Base-by-base conservation (phyloP, 2,113 vertebrate genomes). In the Amazona vittata region DNA sequence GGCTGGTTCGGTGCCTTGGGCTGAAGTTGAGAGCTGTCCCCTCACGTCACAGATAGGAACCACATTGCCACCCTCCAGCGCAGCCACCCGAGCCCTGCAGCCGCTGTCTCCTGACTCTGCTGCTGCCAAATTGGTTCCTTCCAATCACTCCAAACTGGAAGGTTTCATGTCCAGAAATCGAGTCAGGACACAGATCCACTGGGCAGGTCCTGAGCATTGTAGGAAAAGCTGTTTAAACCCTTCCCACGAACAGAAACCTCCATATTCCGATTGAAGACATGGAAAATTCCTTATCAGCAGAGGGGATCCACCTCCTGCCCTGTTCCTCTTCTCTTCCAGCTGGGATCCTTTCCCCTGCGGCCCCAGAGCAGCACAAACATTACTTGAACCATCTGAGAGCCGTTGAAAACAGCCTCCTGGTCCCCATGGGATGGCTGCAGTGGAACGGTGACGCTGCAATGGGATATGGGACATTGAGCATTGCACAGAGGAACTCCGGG, bases 21-120 rank as follows among this genome's bases (percentile, higher is more conserved):
- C 26, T 10, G 71, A 52, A 26, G 25, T 21, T 33, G 29, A 64
- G 37, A 71, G 8, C 17, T 22, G 11, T 7, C 41, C 26, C 28
- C 22, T 47, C 5, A 1, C 0, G 0, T 62, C 9, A 3, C n/a
- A 80, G 62, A 14, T 53, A 2, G 1, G 9, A 64, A 59, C n/a
- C 67, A 79, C 68, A 65, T 49, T 11, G 1, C 47, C 49, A 47
- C 4, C 10, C 52, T 43, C 31, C 81, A 57, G 17, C 41, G n/a
- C 15, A 21, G 65, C 43, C 47, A 29, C 8, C 43, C 1, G 4
- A 7, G 28, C 46, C 63, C n/a, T 31, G 64, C 46, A 69, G 35
- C 44, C 25, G 49, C 73, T 1, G 2, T 64, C 35, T 44, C 53
- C 31, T 8, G 28, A 3, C 47, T 25, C 53, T 43, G n/a, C 82